Conservation (phyloP, 2,797 vertebrate genomes). For the Leptoclinus maculatus region DNA sequence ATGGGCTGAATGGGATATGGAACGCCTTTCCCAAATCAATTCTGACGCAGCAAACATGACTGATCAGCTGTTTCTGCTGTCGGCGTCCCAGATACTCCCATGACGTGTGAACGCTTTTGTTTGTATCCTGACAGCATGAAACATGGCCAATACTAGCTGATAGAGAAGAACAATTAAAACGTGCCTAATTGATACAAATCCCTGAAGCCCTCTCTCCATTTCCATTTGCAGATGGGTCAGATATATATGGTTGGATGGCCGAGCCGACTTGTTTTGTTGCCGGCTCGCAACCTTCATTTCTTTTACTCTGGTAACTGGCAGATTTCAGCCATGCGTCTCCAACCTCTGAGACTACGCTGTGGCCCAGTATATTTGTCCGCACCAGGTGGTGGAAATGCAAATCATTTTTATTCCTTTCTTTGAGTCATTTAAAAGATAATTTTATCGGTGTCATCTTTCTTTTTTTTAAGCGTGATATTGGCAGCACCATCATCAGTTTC, state of each 20-base stretch:
- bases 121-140: not conserved
- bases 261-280: not conserved
- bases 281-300: not conserved
- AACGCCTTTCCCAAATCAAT: not conserved
- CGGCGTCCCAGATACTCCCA: not conserved
- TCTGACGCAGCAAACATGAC: not conserved
- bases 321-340: not conserved
- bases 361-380: not conserved
- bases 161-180: not conserved
- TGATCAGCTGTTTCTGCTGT: not conserved
- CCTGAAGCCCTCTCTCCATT: not conserved
- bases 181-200: not conserved
- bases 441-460: conserved; percentile 32
- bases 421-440: not conserved
- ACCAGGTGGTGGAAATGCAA: too few relatives aligned
- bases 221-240: not conserved
- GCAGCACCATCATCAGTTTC: conserved; percentile 52
- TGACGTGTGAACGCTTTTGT: not conserved
- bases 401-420: not conserved
- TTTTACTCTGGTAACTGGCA: not conserved
- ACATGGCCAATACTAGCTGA: not conserved
- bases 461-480: conserved; percentile 25
- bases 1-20: not conserved
- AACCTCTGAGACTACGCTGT: not conserved
- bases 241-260: not conserved